These are phyloP conservation scores for Cavia porcellus DNA, from an alignment of 2,113 vertebrate species.

Conservation along the genomic window DNA sequence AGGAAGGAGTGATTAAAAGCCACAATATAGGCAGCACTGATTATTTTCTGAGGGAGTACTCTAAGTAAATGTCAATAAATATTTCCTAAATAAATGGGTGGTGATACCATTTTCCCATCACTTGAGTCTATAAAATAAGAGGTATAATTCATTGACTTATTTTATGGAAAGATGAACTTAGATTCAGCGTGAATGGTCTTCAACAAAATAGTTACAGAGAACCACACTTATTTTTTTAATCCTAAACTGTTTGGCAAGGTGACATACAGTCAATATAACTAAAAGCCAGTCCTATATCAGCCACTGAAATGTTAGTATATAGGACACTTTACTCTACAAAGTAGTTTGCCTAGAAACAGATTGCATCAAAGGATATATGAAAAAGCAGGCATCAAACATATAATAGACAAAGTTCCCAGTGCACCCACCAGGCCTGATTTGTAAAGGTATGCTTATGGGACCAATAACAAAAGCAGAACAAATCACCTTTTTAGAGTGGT, in stretches of 20 bases:
- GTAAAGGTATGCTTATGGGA: neutral
- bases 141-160: neutral
- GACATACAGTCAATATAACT: neutral
- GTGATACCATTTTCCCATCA: neutral
- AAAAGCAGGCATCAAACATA: neutral
- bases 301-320: neutral
- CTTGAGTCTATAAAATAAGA: neutral
- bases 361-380: neutral
- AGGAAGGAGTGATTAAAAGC: neutral
- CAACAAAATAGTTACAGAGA: constrained; percentile 5
- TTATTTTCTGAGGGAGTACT: neutral
- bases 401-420: neutral
- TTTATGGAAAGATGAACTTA: constrained; percentile 2
- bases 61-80: neutral
- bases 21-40: neutral
- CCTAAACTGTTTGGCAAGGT: neutral
- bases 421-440: neutral
- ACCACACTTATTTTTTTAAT: neutral
- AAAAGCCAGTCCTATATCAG: neutral
- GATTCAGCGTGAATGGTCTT: constrained; percentile 47
- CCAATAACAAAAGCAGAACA: neutral
- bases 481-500: neutral
- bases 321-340: neutral
- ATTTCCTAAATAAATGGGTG: constrained; percentile 1
- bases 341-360: neutral